Evolutionary conservation across 2,888 invertebrate species (phyloP), one percentile per base, ranked within the genome.

Genomic region (Sarcophaga rosellei): DNA sequence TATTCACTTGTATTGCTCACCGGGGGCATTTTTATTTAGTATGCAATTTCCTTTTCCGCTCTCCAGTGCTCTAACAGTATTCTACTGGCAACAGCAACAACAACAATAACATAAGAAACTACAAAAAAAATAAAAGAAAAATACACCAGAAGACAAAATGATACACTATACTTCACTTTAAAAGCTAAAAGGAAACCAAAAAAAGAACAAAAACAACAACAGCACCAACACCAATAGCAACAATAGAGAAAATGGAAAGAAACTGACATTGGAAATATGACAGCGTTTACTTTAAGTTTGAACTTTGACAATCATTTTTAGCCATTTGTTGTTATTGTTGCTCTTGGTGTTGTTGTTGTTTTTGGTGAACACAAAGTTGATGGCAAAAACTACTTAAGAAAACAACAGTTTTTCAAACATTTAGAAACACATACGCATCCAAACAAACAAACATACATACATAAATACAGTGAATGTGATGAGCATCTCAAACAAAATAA

Each of bases 1-100:
- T 72, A 59, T 81, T 79, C 78, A 72, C 65, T 66, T 70, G 20
- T 65, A 68, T 72, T 77, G 66, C 62, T n/a, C 81, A 84, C 81
- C 70, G 84, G 86, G 86, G 86, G 78, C 84, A 78, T 68, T 84
- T 78, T 78, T 81, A 84, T 84, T 86, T 86, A 81, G 86, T 72
- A 86, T 86, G 70, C 84, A 86, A 86, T 86, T 84, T 86, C 84
- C 86, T 66, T 75, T 86, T 86, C 86, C 86, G 84, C 74, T 70
- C 69, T 63, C 75, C 81, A 66, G n/a, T 66, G 35, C 69, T 65
- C 53, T 44, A 61, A 15, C 17, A 62, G 3, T 2, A 44, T 17
- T 47, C 4, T 17, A n/a, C n/a, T 20, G 35, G 47, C 44, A 73
- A 35, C 35, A 35, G 35, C 35, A 75, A 57, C 61, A 57, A 59